Percentiles rank a stretch among this genome's conserved stretches.
Evolutionary conservation across 2,113 vertebrate genomes (phyloP).

Genomic region (Coreoperca whiteheadi): DNA sequence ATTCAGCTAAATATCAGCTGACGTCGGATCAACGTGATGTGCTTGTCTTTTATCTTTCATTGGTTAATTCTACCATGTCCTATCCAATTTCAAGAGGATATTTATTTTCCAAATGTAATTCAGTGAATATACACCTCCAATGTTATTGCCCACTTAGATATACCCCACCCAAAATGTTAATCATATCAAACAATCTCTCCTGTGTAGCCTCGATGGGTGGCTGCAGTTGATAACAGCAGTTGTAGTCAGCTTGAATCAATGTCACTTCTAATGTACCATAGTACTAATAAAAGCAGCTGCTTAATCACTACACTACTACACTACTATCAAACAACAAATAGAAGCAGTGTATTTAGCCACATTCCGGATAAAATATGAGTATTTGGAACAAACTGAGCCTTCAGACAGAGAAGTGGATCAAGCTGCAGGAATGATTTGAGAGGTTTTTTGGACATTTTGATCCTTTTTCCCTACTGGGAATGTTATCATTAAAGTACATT

Average conservation of each 20-base stretch:
- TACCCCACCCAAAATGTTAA: background rate
- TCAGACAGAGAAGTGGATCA: background rate
- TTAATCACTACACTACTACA: background rate
- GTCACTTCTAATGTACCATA: background rate
- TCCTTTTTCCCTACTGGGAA: background rate
- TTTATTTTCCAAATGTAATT: conserved; percentile 11
- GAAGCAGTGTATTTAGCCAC: background rate
- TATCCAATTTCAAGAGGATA: background rate
- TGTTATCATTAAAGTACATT: background rate
- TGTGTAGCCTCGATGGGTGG: background rate
- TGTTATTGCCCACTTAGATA: background rate
- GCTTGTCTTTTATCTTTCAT: background rate
- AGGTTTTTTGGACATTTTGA: background rate
- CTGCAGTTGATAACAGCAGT: background rate
- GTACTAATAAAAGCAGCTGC: background rate
- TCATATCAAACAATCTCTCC: background rate
- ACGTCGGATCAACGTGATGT: background rate
- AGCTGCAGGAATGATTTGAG: background rate
- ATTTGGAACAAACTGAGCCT: background rate
- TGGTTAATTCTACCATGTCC: background rate
- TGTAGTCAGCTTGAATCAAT: background rate
- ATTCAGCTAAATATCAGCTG: too few relatives aligned
- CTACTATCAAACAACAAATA: background rate
- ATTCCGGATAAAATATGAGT: background rate
- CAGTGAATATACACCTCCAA: background rate